Evolutionary conservation across 92 coral and sea anemone species (phyloP), one percentile per base, ranked within the genome.

Genomic region (Metridium senile): DNA sequence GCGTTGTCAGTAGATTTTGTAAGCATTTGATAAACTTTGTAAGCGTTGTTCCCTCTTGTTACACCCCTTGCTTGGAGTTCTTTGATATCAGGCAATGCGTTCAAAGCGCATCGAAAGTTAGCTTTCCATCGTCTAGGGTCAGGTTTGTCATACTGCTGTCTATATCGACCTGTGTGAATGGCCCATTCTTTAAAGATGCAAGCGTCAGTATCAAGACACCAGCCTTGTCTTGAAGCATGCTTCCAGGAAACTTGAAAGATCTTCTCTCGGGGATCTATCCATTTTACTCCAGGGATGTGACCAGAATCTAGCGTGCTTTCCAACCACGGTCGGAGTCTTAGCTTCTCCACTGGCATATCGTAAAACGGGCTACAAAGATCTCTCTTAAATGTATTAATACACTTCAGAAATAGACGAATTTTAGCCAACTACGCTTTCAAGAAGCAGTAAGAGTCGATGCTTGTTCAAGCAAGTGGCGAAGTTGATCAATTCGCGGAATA

Each of bases 91-190:
- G 99, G 99, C 26, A 96, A 82, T 0, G 99, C 99, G 62, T 96
- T 96, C 66, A 96, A 68, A n/a, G 99, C 99, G 52, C 99, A 96
- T 73, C 99, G 88, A 62, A 96, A 96, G 78, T 96, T 96, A 30
- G 99, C 99, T 33, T 96, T 96, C 99, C 99, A 96, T 57, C 97
- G 79, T 26, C 97, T 79, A 2, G 99, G 99, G 58, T 96, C 99
- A 11, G 97, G 91, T 11, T 81, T 86, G 72, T 90, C 97, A 4
- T 82, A 62, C 0, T 87, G 88, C 16, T 87, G 80, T 51, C 97
- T 83, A 82, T 79, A 96, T 58, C 97, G 89, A 0, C 99, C 99
- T 0, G 93, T 93, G 71, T 96, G 97, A 17, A 85, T 73, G 0
- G 99, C 99, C 99, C 99, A 96, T 25, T 68, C 91, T 67, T 83